A percentile compares a stretch with the other conserved stretches of the same genome.
These are phyloP conservation scores for Enoplosus armatus DNA, from an alignment of 2,797 vertebrate genomes.

Conservation along the genomic window DNA sequence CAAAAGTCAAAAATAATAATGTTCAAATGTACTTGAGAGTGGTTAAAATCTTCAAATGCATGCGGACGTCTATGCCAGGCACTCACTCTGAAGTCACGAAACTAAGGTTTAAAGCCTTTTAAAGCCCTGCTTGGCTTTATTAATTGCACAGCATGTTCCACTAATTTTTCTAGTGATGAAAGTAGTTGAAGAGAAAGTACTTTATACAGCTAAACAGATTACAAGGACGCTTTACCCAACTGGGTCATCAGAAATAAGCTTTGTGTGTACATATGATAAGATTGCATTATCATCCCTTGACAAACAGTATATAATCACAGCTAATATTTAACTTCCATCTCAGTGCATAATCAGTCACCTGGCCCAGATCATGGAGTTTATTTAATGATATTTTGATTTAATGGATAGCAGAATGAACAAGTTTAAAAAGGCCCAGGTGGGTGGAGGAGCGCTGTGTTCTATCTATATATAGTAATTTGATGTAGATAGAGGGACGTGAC, in stretches of 20 bases:
- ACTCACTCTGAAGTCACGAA: neutral
- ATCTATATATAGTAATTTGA: neutral
- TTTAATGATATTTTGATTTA: conserved; percentile 14
- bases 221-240: neutral
- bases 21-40: neutral
- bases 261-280: conserved; percentile 22
- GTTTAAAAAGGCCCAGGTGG: neutral
- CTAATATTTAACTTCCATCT: conserved; percentile 35
- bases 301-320: conserved; percentile 28
- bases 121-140: too few species aligned
- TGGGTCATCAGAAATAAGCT: neutral
- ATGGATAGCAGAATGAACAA: neutral
- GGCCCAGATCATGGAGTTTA: neutral
- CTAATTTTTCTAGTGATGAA: neutral
- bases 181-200: neutral
- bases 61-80: neutral
- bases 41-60: neutral
- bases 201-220: neutral
- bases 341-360: neutral
- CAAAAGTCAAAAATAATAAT: neutral
- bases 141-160: neutral
- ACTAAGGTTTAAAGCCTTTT: neutral
- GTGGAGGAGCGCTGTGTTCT: neutral
- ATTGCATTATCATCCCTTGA: conserved; percentile 22
- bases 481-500: neutral